Conservation (phyloP, 2,888 invertebrate genomes). For the Patella ulyssiponensis region DNA sequence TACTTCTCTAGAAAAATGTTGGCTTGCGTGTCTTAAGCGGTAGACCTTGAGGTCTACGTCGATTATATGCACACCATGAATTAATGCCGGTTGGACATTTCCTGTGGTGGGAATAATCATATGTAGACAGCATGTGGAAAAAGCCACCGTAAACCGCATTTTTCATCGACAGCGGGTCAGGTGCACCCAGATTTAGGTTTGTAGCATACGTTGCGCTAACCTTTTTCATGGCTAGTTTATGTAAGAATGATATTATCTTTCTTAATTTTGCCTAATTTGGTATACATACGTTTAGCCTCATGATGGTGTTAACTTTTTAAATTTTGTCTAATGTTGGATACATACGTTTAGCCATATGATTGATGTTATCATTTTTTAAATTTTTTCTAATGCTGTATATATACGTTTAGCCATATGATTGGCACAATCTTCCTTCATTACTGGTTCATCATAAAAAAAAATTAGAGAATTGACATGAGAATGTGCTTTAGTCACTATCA, state of each 20-base stretch:
- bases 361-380: conserved; percentile 11
- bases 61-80: too few relatives aligned
- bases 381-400: conserved; percentile 2
- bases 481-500: conserved; percentile 13
- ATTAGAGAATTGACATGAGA: not conserved
- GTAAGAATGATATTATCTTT: too few relatives aligned
- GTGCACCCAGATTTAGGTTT: conserved; percentile 14
- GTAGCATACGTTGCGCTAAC: conserved; percentile 17
- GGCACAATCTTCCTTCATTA: conserved; percentile 13
- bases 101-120: not conserved
- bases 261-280: too few relatives aligned
- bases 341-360: conserved; percentile 19
- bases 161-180: conserved; percentile 21
- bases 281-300: too few relatives aligned
- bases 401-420: conserved; percentile 20
- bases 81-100: conserved; percentile 6
- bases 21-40: too few relatives aligned
- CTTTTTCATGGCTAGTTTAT: not conserved
- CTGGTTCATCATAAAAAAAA: not conserved
- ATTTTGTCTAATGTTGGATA: not conserved
- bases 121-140: conserved; percentile 18
- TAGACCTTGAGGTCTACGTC: too few relatives aligned
- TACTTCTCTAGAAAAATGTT: too few relatives aligned
- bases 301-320: not conserved
- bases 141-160: conserved; percentile 19